phyloP scores from a whole-genome alignment of 2,113 vertebrate species.

The Thomomys bottae region DNA sequence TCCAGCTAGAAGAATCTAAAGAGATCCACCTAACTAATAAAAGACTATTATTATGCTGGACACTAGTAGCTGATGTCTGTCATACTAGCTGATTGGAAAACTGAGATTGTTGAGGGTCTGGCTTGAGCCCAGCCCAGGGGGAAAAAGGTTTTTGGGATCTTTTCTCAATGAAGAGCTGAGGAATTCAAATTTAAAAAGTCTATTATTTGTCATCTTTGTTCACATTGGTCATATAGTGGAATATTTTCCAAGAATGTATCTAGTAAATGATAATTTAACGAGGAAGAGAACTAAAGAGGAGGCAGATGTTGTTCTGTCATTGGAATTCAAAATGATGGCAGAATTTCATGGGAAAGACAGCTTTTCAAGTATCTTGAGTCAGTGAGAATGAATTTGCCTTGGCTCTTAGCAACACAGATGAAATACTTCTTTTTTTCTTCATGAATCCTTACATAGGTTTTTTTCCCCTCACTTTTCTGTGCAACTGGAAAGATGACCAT shows the following conservation, averaged over 20 bases:
- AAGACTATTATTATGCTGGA: not conserved
- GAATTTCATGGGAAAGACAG: not conserved
- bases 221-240: not conserved
- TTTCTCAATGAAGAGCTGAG: too few species aligned
- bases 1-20: not conserved
- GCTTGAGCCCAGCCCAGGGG: too few species aligned
- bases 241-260: not conserved
- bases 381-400: conserved; percentile 20
- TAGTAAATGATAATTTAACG: conserved; percentile 25
- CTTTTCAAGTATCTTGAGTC: not conserved
- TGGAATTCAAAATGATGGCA: not conserved
- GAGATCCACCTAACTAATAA: not conserved
- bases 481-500: conserved; percentile 27
- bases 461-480: not conserved
- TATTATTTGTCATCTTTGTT: conserved; percentile 11
- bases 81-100: too few species aligned
- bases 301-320: not conserved
- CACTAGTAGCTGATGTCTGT: too few species aligned
- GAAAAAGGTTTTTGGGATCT: too few species aligned
- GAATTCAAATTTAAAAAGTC: not conserved
- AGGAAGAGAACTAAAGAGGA: not conserved
- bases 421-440: not conserved
- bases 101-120: too few species aligned
- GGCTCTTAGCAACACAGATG: conserved; percentile 1
- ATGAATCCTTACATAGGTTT: not conserved